Evolutionary conservation across 2,888 invertebrate species (phyloP).

Genomic region (Stegophylla sp.): DNA sequence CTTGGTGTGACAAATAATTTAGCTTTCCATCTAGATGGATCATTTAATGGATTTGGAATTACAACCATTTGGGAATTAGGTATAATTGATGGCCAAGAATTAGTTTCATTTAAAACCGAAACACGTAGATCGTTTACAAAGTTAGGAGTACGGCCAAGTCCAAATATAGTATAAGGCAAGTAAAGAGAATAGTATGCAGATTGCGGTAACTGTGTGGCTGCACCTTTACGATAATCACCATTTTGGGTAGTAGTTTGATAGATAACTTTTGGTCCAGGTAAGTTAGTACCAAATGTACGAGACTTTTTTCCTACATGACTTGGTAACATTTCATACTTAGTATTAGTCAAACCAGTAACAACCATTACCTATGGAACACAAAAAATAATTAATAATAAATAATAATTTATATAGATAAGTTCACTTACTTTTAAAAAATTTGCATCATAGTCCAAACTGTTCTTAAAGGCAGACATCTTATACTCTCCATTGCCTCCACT

Average conservation of each 20-base stretch:
- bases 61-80: slow-evolving; percentile 98
- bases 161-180: slow-evolving; percentile 93
- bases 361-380: slow-evolving; percentile 76
- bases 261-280: slow-evolving; percentile 87
- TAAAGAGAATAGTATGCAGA: slow-evolving; percentile 92
- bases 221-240: slow-evolving; percentile 79
- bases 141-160: slow-evolving; percentile 96
- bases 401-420: not conserved
- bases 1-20: slow-evolving; percentile 95
- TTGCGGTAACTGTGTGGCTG: slow-evolving; percentile 87
- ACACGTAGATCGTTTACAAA: slow-evolving; percentile 90
- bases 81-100: slow-evolving; percentile 89
- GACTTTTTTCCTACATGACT: slow-evolving; percentile 79
- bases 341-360: slow-evolving; percentile 60
- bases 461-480: slow-evolving; percentile 79
- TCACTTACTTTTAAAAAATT: slow-evolving; percentile 81
- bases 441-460: slow-evolving; percentile 89
- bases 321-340: slow-evolving; percentile 66
- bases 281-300: slow-evolving; percentile 84
- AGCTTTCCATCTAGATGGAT: slow-evolving; percentile 84
- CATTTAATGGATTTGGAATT: slow-evolving; percentile 81
- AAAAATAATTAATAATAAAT: slow-evolving; percentile 76
- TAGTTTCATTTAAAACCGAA: slow-evolving; percentile 69
- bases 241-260: slow-evolving; percentile 90
- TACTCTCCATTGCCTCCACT: slow-evolving; percentile 65